Conservation (phyloP, 2,113 vertebrate genomes). For the Prolemur simus region DNA sequence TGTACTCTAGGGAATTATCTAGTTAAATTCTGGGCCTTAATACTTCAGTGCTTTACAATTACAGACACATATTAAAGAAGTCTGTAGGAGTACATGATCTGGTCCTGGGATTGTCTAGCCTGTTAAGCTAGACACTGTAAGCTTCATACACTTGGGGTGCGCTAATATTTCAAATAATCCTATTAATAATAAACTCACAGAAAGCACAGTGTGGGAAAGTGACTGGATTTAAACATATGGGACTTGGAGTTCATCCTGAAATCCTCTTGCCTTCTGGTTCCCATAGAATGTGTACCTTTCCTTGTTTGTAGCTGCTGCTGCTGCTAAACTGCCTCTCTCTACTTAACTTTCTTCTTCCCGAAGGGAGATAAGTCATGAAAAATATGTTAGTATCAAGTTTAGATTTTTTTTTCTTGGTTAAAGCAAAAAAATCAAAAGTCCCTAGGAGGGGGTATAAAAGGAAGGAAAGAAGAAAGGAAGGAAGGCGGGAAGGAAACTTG, state of each 20-base stretch:
- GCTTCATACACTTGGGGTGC: not conserved
- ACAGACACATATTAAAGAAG: constrained; percentile 37
- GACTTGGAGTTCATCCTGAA: not conserved
- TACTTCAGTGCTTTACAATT: constrained; percentile 57
- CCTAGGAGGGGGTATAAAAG: not conserved
- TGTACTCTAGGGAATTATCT: constrained; percentile 47
- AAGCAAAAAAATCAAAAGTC: not conserved
- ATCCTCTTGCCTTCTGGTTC: not conserved
- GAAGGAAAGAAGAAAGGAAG: not conserved
- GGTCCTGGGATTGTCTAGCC: not conserved
- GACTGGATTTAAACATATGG: not conserved
- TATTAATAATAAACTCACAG: not conserved
- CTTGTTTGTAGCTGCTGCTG: not conserved
- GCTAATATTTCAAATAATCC: constrained; percentile 21
- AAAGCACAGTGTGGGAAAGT: not conserved
- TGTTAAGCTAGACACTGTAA: not conserved
- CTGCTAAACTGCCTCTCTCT: not conserved
- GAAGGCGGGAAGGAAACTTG: not conserved
- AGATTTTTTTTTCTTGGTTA: not conserved
- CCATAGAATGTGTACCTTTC: rapidly evolving
- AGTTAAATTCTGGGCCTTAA: constrained; percentile 54
- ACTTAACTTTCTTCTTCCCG: not conserved
- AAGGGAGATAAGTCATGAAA: not conserved
- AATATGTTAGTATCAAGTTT: not conserved
- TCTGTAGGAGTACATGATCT: not conserved